Base-by-base conservation (phyloP, 2,113 vertebrate species). In the Origma solitaria region DNA sequence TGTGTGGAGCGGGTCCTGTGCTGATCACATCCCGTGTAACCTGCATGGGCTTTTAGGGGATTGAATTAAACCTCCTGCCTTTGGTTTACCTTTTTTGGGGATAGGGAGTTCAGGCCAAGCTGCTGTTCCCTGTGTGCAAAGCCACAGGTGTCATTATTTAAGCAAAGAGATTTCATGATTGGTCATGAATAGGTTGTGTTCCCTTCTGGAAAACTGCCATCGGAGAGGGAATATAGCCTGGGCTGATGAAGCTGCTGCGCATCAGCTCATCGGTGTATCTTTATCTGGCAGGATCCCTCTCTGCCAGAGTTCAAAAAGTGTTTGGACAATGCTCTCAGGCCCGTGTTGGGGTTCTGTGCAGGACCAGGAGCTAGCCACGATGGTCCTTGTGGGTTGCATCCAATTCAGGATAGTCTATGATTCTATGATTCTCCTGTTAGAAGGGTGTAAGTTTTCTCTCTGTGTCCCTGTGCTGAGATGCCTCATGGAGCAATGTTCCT, bases 141-240 rank as follows among this genome's bases (percentile, higher is more conserved):
- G 69, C 30, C 47, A 60, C 54, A 4, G 14, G 37, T 0, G 0
- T 44, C n/a, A 14, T 80, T 21, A 3, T 81, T 69, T 72, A n/a
- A 66, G 35, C 5, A 28, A n/a, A 44, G 70, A 86, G 66, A 28
- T 70, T 77, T 57, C 86, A 51, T 68, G 85, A 71, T 88, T 75
- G 60, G 56, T 90, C 60, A n/a, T 49, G 71, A 82, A 22, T 60
- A 15, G 50, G 42, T 47, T 73, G 53, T 69, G 10, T 85, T 91
- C 40, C 53, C 47, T 81, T 35, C 56, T 73, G 87, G 93, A 83
- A 70, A 68, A 47, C 33, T 73, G 58, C 54, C 33, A 18, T 6
- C 0, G 2, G 66, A 70, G 66, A 49, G 50, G 24, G 51, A 72
- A 47, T n/a, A n/a, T 5, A 71, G 60, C 64, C 44, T 0, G 0